A percentile compares a stretch with the other conserved stretches of the same genome.
Conservation (phyloP, 2,113 vertebrate species). For the Rattus rattus region DNA sequence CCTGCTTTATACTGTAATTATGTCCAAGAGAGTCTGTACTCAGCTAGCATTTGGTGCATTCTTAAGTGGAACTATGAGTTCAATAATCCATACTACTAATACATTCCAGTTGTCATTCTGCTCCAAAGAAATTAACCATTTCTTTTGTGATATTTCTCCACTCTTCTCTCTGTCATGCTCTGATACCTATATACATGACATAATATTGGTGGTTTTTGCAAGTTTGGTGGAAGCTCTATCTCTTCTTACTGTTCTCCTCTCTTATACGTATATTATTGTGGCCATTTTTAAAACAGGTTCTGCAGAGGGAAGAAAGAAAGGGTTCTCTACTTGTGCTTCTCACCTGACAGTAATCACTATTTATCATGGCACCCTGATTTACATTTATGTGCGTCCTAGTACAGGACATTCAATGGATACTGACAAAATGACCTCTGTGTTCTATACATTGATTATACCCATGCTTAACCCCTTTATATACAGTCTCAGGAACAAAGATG, state of each 20-base stretch:
- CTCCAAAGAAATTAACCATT: slow-evolving; percentile 50
- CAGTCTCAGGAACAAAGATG: slow-evolving; percentile 68
- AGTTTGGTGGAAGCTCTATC: background rate
- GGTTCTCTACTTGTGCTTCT: slow-evolving; percentile 72
- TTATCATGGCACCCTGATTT: slow-evolving; percentile 58
- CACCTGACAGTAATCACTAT: slow-evolving; percentile 54
- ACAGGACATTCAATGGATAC: background rate
- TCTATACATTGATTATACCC: slow-evolving; percentile 54
- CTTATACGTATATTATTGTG: background rate
- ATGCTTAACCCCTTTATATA: slow-evolving; percentile 75
- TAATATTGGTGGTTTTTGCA: background rate
- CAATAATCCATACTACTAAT: slow-evolving; percentile 72
- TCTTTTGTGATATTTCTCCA: slow-evolving; percentile 70
- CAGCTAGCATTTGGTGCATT: slow-evolving; percentile 61
- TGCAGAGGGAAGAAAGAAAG: slow-evolving; percentile 43
- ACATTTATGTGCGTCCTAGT: slow-evolving; percentile 53
- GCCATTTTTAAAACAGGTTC: background rate
- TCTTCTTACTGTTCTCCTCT: background rate
- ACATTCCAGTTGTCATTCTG: slow-evolving; percentile 65
- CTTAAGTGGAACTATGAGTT: slow-evolving; percentile 59
- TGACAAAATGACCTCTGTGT: slow-evolving; percentile 64
- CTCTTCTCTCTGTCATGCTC: slow-evolving; percentile 64
- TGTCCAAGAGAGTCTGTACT: slow-evolving; percentile 69
- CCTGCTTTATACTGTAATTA: slow-evolving; percentile 14
- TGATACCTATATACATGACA: slow-evolving; percentile 34